Percentiles rank a stretch among this genome's conserved stretches.
Conservation (phyloP, 2,888 invertebrate genomes). For the Drosophila robusta region DNA sequence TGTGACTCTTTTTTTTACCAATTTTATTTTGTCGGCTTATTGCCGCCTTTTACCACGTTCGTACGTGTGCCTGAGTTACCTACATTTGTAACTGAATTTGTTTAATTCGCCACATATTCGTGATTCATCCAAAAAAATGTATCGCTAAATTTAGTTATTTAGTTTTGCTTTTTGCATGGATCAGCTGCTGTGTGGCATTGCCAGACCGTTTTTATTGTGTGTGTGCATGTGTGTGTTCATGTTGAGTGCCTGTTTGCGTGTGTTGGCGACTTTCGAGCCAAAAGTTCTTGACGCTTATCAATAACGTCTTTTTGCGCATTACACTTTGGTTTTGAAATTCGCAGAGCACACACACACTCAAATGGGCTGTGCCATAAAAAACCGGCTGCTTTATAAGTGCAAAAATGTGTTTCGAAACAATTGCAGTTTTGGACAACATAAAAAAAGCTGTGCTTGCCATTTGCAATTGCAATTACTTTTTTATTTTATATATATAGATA, state of each 20-base stretch:
- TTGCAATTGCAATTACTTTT: constrained; percentile 16
- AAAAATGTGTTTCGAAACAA: constrained; percentile 13
- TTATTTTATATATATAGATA: neutral
- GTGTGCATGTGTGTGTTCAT: constrained; percentile 2
- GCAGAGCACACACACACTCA: constrained; percentile 14
- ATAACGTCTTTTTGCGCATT: constrained; percentile 52
- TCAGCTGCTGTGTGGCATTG: constrained; percentile 61
- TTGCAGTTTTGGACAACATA: constrained; percentile 17
- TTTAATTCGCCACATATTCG: constrained; percentile 28
- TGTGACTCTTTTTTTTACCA: constrained; percentile 19
- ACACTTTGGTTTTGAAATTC: constrained; percentile 40
- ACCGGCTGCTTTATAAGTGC: constrained; percentile 31
- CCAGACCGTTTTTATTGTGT: constrained; percentile 34
- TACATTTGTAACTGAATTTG: constrained; percentile 33
- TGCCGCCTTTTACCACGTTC: constrained; percentile 14
- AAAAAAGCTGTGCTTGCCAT: constrained; percentile 21
- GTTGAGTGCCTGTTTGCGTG: constrained; percentile 1
- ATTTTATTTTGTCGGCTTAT: constrained; percentile 19
- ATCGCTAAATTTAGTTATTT: constrained; percentile 45
- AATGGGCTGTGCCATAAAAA: constrained; percentile 36
- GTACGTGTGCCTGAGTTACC: constrained; percentile 28
- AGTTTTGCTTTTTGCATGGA: constrained; percentile 26
- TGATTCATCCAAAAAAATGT: constrained; percentile 43
- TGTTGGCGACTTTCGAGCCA: constrained; percentile 19
- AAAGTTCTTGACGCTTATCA: constrained; percentile 59